Evolutionary conservation across 2,113 vertebrate genomes (phyloP).

Genomic region (Dromaius novaehollandiae): DNA sequence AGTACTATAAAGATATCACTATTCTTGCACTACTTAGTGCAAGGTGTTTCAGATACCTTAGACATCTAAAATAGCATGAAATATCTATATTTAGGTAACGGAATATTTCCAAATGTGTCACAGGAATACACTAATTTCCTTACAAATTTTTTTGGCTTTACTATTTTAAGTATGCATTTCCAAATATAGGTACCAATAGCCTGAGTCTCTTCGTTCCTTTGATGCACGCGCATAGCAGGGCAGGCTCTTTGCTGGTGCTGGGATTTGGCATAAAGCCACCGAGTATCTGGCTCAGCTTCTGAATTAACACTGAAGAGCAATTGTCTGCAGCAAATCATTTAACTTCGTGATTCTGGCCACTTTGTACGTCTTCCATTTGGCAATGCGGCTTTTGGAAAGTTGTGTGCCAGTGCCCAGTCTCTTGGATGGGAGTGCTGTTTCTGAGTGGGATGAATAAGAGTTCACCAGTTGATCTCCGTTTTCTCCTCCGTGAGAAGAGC

Average conservation of each 20-base stretch:
- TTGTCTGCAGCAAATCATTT: neutral
- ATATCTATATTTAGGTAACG: neutral
- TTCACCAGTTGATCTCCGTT: neutral
- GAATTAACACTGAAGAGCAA: neutral
- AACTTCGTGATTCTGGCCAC: neutral
- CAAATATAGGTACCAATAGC: neutral
- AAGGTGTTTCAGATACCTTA: neutral
- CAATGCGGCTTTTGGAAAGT: accelerated
- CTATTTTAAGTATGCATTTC: neutral
- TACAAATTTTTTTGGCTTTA: neutral
- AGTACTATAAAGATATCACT: neutral
- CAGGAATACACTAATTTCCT: neutral
- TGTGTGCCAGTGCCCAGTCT: neutral
- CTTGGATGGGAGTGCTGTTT: neutral
- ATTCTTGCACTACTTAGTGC: neutral
- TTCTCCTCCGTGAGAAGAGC: neutral
- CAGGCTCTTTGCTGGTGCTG: neutral
- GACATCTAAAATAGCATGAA: neutral
- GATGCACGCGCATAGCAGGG: neutral
- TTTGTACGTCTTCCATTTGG: neutral
- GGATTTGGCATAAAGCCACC: neutral
- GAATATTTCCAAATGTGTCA: neutral
- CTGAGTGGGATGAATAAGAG: neutral
- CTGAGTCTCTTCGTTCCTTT: neutral
- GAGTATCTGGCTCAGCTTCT: neutral